phyloP scores from a whole-genome alignment of 2,113 vertebrate species.

The Cyanistes caeruleus region DNA sequence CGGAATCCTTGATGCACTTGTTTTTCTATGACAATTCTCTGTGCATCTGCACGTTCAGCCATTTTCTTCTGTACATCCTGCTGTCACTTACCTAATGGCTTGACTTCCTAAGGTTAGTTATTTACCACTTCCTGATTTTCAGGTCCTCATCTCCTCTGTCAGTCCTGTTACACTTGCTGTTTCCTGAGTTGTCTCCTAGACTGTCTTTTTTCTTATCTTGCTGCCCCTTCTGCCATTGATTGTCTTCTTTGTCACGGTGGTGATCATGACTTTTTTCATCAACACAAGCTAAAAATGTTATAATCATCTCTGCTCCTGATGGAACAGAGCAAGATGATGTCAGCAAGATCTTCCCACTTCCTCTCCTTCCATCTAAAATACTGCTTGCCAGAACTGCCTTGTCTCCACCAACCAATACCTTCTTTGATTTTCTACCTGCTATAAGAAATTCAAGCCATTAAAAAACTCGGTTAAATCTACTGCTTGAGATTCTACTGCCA shows the following conservation, averaged over 20 bases:
- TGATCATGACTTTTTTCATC: background rate
- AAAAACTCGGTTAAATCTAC: background rate
- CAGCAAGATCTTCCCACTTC: background rate
- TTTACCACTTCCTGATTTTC: background rate
- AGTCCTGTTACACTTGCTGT: background rate
- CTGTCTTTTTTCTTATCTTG: background rate
- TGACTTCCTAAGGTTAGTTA: background rate
- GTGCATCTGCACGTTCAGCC: background rate
- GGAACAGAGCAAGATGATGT: background rate
- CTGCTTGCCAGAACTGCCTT: background rate
- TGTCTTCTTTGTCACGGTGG: background rate
- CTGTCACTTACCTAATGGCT: background rate
- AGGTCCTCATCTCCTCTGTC: background rate
- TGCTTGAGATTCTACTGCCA: background rate
- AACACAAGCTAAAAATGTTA: background rate
- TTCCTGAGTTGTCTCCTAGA: background rate
- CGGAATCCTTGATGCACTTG: background rate
- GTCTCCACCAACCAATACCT: background rate
- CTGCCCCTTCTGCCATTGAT: background rate
- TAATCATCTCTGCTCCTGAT: background rate
- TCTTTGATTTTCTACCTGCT: background rate
- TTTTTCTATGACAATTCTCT: background rate
- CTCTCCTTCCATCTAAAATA: background rate
- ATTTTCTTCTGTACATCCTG: background rate
- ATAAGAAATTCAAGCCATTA: background rate